A percentile compares a stretch with the other conserved stretches of the same genome.
Evolutionary conservation across 2,797 vertebrate species (phyloP).

Genomic region (Propithecus perrieri): DNA sequence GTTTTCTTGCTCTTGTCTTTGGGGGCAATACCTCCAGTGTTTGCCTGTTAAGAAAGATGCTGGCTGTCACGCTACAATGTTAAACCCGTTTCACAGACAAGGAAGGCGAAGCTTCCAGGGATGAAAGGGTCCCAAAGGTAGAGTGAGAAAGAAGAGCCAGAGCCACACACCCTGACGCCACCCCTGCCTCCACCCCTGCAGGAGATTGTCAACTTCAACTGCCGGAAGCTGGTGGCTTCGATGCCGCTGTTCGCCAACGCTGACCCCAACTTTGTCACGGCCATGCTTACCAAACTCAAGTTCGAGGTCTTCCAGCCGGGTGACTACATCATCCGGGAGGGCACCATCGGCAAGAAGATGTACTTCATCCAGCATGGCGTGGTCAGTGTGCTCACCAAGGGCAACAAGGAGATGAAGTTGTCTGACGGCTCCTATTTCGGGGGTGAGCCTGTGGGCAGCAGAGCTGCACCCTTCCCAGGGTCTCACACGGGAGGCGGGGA

Average conservation of each 20-base stretch:
- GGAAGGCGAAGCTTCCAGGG: background rate
- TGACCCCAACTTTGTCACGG: constrained; percentile 98
- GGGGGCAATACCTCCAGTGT: background rate
- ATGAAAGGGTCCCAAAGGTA: background rate
- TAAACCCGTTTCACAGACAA: background rate
- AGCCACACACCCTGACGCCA: background rate
- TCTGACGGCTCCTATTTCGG: constrained; percentile 98
- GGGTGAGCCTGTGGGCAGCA: constrained; percentile 84
- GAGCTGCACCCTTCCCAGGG: background rate
- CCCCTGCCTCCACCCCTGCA: constrained; percentile 66
- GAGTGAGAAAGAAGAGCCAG: background rate
- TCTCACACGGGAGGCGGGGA: background rate
- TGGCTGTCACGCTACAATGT: background rate
- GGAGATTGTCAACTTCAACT: constrained; percentile 99
- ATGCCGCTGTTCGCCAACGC: constrained; percentile 99
- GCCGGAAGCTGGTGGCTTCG: constrained; percentile 96
- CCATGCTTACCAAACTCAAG: constrained; percentile 95
- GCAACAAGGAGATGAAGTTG: constrained; percentile 98
- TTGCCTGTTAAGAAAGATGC: background rate
- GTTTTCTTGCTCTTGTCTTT: background rate
- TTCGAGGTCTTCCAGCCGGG: constrained; percentile 98
- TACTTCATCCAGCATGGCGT: constrained; percentile 99
- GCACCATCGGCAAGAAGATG: constrained; percentile 99
- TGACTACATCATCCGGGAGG: constrained; percentile 98
- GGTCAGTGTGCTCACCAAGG: constrained; percentile 96